These are phyloP conservation scores for Sterna hirundo DNA, from an alignment of 2,113 vertebrate species.

Conservation along the genomic window DNA sequence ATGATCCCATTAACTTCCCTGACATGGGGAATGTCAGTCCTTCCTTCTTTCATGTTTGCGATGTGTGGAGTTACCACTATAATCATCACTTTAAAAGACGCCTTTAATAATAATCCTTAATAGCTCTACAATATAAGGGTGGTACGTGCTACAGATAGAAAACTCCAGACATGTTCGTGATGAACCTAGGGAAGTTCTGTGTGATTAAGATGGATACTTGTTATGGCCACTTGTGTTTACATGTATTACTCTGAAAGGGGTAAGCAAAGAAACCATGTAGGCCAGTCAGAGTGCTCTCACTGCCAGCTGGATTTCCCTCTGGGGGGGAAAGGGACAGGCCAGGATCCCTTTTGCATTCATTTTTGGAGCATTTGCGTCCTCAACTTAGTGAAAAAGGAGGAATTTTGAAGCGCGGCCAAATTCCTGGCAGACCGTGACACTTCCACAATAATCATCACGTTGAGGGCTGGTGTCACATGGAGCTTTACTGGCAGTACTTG, in stretches of 20 bases:
- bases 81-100: not conserved
- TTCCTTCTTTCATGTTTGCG: not conserved
- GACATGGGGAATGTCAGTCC: not conserved
- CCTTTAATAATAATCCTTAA: not conserved
- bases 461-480: not conserved
- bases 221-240: not conserved
- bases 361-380: not conserved
- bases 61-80: not conserved
- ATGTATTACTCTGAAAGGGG: not conserved
- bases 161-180: fast-evolving
- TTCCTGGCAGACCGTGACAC: not conserved
- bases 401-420: not conserved
- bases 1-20: not conserved
- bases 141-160: not conserved
- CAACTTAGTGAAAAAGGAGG: not conserved
- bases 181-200: not conserved
- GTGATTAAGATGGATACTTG: not conserved
- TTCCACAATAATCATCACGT: not conserved
- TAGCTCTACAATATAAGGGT: not conserved
- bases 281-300: not conserved
- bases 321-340: not conserved
- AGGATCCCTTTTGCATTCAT: not conserved
- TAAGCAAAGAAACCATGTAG: not conserved
- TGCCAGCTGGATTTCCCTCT: not conserved
- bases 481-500: constrained; percentile 24